phyloP scores from a whole-genome alignment of 2,888 invertebrate genomes.

The Stegophylla sp. region DNA sequence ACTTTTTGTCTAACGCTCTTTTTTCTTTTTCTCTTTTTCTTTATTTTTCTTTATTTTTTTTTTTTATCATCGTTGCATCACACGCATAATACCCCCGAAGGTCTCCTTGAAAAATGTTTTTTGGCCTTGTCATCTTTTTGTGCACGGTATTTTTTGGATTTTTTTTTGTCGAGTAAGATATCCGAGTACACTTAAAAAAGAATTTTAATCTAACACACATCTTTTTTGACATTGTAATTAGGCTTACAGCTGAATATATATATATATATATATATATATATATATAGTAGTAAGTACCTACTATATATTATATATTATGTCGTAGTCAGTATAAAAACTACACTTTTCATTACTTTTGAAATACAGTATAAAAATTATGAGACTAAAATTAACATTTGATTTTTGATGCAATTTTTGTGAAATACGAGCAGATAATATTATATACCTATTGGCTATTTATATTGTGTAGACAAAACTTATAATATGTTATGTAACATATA shows the following conservation, averaged over 20 bases:
- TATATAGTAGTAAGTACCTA: neutral
- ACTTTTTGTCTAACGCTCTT: constrained; percentile 56
- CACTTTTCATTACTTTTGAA: neutral
- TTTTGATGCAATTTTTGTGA: neutral
- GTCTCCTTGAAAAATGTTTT: constrained; percentile 58
- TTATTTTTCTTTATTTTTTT: constrained; percentile 22
- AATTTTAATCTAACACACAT: constrained; percentile 37
- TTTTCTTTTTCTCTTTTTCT: constrained; percentile 28
- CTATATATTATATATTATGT: too few relatives aligned
- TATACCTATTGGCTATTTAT: too few relatives aligned
- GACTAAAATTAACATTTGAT: neutral
- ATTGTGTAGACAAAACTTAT: too few relatives aligned
- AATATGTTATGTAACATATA: too few relatives aligned
- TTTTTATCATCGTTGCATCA: constrained; percentile 53
- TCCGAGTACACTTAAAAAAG: constrained; percentile 44
- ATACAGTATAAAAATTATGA: neutral
- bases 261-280: too few relatives aligned
- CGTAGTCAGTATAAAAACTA: constrained; percentile 13
- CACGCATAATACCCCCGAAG: constrained; percentile 43
- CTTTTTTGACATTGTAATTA: constrained; percentile 49
- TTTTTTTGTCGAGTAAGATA: constrained; percentile 50
- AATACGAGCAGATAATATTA: too few relatives aligned
- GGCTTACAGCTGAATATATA: constrained; percentile 9
- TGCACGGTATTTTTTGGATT: constrained; percentile 34
- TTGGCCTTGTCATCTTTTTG: constrained; percentile 58